phyloP scores from a whole-genome alignment of 2,888 invertebrate species.

The Eristalinus sepulchralis region DNA sequence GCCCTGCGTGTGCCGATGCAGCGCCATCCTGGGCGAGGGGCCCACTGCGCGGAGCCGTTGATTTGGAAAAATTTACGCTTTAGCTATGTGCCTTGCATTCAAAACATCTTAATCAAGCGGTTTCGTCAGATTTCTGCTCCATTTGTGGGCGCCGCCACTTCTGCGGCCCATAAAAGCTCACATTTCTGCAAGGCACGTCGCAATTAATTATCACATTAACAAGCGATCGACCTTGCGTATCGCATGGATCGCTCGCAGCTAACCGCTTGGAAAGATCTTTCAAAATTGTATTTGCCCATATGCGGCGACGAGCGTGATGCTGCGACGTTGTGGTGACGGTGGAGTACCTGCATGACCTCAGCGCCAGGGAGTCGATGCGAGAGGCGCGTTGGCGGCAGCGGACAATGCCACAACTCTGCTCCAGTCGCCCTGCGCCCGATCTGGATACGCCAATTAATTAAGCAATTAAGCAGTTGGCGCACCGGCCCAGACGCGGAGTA shows the following conservation, averaged over 20 bases:
- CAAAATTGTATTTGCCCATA: constrained; percentile 47
- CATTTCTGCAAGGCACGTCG: constrained; percentile 62
- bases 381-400: constrained; percentile 11
- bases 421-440: constrained; percentile 45
- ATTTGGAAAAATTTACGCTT: constrained; percentile 38
- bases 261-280: constrained; percentile 33
- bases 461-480: constrained; percentile 70
- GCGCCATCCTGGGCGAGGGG: constrained; percentile 10
- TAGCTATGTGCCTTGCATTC: constrained; percentile 22
- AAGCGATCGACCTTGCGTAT: constrained; percentile 42
- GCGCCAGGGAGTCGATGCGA: constrained; percentile 20
- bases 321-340: neutral
- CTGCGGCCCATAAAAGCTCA: constrained; percentile 58
- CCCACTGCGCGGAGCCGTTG: constrained; percentile 23
- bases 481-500: constrained; percentile 45
- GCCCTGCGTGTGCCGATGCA: neutral
- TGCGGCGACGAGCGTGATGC: neutral
- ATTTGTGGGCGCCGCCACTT: constrained; percentile 47
- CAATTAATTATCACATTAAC: constrained; percentile 66
- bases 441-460: constrained; percentile 68
- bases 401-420: constrained; percentile 26
- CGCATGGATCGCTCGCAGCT: constrained; percentile 16
- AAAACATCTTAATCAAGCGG: constrained; percentile 63
- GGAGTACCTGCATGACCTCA: constrained; percentile 38
- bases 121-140: constrained; percentile 54